phyloP scores from a whole-genome alignment of 2,888 invertebrate genomes.

The Nymphalis polychloros region DNA sequence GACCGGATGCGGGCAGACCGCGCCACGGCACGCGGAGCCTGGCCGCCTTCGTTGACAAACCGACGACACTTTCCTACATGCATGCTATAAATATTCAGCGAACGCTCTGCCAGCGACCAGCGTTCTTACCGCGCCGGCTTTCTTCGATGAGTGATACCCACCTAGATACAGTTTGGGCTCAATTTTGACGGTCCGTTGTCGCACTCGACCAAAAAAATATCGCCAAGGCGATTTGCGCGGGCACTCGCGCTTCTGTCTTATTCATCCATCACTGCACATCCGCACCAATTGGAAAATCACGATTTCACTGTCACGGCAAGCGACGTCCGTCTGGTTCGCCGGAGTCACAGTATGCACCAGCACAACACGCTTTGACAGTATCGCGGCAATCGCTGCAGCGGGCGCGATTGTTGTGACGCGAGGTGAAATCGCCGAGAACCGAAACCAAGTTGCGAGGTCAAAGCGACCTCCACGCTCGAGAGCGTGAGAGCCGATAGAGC shows the following conservation, averaged over 20 bases:
- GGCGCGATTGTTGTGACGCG: conserved; percentile 48
- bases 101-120: conserved; percentile 53
- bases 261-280: conserved; percentile 82
- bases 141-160: conserved; percentile 57
- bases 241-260: conserved; percentile 69
- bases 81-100: conserved; percentile 74
- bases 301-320: conserved; percentile 80
- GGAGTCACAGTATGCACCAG: conserved; percentile 67
- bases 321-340: conserved; percentile 63
- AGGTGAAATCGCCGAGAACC: conserved; percentile 61
- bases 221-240: conserved; percentile 57
- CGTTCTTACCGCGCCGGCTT: conserved; percentile 54
- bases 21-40: conserved; percentile 38
- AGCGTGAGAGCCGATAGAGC: conserved; percentile 73
- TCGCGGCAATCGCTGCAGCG: conserved; percentile 58
- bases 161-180: conserved; percentile 81
- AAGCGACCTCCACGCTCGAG: conserved; percentile 73
- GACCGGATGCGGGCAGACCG: conserved; percentile 42
- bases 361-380: conserved; percentile 41
- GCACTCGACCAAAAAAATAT: conserved; percentile 67
- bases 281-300: conserved; percentile 74
- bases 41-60: conserved; percentile 43
- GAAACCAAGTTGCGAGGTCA: conserved; percentile 63
- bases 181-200: conserved; percentile 77
- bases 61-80: conserved; percentile 70